Conservation (phyloP, 2,888 invertebrate genomes). For the Caenorhabditis sp. region DNA sequence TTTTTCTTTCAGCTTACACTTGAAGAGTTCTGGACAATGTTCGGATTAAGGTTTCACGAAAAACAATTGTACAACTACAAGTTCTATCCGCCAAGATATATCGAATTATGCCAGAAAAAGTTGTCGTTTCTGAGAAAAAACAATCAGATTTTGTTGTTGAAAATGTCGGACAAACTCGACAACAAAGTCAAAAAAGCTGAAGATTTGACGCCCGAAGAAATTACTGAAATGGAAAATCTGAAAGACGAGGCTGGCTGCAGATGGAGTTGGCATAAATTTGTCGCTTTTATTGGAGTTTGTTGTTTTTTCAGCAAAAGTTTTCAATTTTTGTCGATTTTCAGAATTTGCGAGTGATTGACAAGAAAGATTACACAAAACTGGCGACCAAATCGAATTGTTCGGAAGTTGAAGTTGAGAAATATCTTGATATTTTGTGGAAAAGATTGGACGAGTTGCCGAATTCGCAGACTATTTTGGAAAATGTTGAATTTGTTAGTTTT, state of each 20-base stretch:
- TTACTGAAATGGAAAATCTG: background rate
- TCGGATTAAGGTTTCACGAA: slow-evolving; percentile 1
- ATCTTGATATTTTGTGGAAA: background rate
- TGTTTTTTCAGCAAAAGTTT: background rate
- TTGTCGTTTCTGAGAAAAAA: slow-evolving; percentile 1
- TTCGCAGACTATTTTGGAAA: background rate
- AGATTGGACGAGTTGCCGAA: background rate
- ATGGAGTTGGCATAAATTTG: slow-evolving; percentile 5
- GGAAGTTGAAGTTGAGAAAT: background rate
- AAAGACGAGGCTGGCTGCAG: background rate
- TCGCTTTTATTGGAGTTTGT: background rate
- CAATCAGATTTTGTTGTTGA: slow-evolving; percentile 7
- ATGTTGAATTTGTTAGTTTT: background rate
- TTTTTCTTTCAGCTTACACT: slow-evolving; percentile 1
- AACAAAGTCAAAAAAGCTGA: background rate
- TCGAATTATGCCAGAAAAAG: slow-evolving; percentile 12
- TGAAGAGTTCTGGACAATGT: slow-evolving; percentile 5
- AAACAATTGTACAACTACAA: slow-evolving; percentile 2
- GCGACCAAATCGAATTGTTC: background rate
- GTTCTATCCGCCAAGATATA: slow-evolving; percentile 11
- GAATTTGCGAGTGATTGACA: background rate
- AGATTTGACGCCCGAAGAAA: slow-evolving; percentile 5
- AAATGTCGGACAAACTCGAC: background rate
- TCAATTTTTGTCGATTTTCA: background rate
- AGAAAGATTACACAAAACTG: background rate